Evolutionary conservation across 2,113 vertebrate genomes (phyloP).

Genomic region (Gallinago jamesoni): DNA sequence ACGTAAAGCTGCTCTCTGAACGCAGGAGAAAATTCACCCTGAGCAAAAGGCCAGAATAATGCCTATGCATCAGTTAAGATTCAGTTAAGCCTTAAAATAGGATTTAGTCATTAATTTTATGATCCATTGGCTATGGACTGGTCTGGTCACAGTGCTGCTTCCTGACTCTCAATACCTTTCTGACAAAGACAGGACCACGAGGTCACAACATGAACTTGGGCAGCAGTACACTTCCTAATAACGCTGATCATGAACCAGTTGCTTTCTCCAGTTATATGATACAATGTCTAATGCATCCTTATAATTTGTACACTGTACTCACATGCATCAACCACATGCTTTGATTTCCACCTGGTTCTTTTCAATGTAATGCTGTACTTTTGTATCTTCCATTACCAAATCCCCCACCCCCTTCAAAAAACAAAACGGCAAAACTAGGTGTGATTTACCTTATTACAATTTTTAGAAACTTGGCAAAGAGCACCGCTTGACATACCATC

Average conservation of each 20-base stretch:
- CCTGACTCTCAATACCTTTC: not conserved
- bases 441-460: constrained; percentile 85
- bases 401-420: not conserved
- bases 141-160: not conserved
- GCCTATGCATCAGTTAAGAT: not conserved
- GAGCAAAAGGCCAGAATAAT: not conserved
- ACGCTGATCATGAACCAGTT: not conserved
- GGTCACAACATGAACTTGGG: not conserved
- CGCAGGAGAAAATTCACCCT: not conserved
- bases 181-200: not conserved
- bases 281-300: not conserved
- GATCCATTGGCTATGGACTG: not conserved
- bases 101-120: not conserved
- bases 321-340: not conserved
- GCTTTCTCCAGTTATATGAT: not conserved
- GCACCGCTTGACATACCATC: constrained; percentile 85
- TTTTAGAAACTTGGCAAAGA: constrained; percentile 83
- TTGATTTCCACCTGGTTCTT: not conserved
- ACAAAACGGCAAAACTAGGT: not conserved
- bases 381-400: not conserved
- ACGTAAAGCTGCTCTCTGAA: not conserved
- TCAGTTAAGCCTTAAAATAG: not conserved
- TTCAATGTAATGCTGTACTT: not conserved
- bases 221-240: not conserved
- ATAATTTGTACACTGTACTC: not conserved